Base-by-base conservation (phyloP, 2,888 invertebrate species). In the Marasmarcha lunaedactyla region DNA sequence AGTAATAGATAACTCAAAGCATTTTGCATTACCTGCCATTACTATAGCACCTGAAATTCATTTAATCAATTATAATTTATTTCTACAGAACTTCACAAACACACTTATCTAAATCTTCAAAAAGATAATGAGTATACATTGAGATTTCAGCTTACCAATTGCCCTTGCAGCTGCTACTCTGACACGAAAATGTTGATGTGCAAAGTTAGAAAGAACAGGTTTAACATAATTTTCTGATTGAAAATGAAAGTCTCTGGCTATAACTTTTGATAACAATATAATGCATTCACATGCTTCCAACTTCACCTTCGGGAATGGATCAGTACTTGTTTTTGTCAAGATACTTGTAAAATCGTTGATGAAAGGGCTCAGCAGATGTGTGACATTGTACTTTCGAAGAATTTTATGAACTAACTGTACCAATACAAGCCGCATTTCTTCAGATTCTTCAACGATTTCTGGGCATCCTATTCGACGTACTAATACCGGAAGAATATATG, bases 101-200 rank as follows among this genome's bases (percentile, higher is more conserved):
- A n/a, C n/a, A n/a, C n/a, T n/a, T n/a, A n/a, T n/a, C n/a, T n/a
- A n/a, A n/a, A n/a, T n/a, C n/a, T n/a, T n/a, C n/a, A n/a, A n/a
- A n/a, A n/a, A n/a, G n/a, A n/a, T n/a, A n/a, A n/a, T n/a, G n/a
- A n/a, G n/a, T n/a, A n/a, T n/a, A n/a, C n/a, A n/a, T 5, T 20
- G 20, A 20, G 7, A 20, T 7, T 20, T 20, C 7, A 20, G n/a
- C 59, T 67, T 74, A 85, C 91, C 91, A 46, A 95, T 86, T 35
- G 93, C 89, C 61, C 86, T 86, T 9, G 96, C 77, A 11, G 92
- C 89, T 33, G 89, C 86, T 10, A 90, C 87, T 42, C 97, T 83
- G 33, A 94, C 90, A 70, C 88, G 89, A 42, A 89, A 93, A 66
- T 95, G 93, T 56, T 94, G 94, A 67, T 97, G 95, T 15, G 86